Base-by-base conservation (phyloP, 2,797 vertebrate genomes). In the Dicrostonyx torquatus region DNA sequence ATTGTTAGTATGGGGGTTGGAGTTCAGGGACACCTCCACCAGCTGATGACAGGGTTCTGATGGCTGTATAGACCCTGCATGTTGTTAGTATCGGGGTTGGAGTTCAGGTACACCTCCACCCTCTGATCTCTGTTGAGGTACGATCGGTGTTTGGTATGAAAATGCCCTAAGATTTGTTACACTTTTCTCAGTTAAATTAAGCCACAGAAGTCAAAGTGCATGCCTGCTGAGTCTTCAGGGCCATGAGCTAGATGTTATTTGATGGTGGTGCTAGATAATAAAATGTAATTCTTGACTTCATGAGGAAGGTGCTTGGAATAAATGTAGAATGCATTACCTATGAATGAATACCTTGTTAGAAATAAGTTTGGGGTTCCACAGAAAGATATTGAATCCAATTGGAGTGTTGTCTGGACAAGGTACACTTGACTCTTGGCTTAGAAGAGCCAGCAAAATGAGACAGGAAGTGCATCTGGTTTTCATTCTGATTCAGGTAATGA, bases 111-210 rank as follows among this genome's bases (percentile, higher is more conserved):
- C 29, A 45, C 60, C 48, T 77, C 37, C 48, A 93, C 4, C 43
- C 34, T 60, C 13, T n/a, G 70, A 6, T 48, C 43, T 78, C 64
- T 70, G 37, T 64, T 40, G 68, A 89, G 40, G n/a, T 80, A 87
- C 40, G 8, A 88, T 86, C 17, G 29, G 37, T 85, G 50, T 79
- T 68, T 89, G 95, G 64, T 45, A 89, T n/a, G 91, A 55, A 91
- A 58, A 80, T 80, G 55, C 53, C 48, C 64, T 79, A 34, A 66
- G 5, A 90, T 80, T 78, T 26, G 15, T 64, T 84, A 58, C 20
- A 34, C 66, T 88, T 91, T 90, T 93, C 45, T 90, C 77, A 78
- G 6, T 58, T 88, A 31, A 53, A 24, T 76, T 89, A 89, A 60
- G 45, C 72, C 89, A 4, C 24, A 50, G 29, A 91, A 87, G 24